phyloP scores from a whole-genome alignment of 2,888 invertebrate genomes.

The Shargacucullia verbasci region DNA sequence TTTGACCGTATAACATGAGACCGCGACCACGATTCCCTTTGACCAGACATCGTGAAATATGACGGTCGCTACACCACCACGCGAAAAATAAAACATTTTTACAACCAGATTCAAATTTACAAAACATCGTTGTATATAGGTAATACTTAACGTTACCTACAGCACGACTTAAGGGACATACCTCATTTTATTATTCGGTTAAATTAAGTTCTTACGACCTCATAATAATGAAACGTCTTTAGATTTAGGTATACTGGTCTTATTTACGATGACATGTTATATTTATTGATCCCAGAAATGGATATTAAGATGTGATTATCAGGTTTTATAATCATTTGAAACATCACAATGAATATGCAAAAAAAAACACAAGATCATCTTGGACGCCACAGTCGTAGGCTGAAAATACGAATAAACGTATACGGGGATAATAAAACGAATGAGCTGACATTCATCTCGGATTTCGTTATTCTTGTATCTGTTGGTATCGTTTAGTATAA shows the following conservation, averaged over 20 bases:
- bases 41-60: slow-evolving; percentile 79
- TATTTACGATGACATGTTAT: slow-evolving; percentile 75
- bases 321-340: slow-evolving; percentile 67
- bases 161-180: slow-evolving; percentile 63
- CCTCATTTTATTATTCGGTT: slow-evolving; percentile 74
- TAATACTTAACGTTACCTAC: slow-evolving; percentile 56
- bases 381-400: slow-evolving; percentile 19
- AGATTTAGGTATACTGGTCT: slow-evolving; percentile 70
- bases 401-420: slow-evolving; percentile 50
- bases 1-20: slow-evolving; percentile 59
- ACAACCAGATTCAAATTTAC: slow-evolving; percentile 64
- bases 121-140: slow-evolving; percentile 42
- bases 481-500: slow-evolving; percentile 77
- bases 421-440: slow-evolving; percentile 65
- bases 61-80: slow-evolving; percentile 70
- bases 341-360: slow-evolving; percentile 60
- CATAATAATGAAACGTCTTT: slow-evolving; percentile 66
- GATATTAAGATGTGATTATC: slow-evolving; percentile 72
- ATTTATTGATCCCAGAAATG: slow-evolving; percentile 68
- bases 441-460: slow-evolving; percentile 65
- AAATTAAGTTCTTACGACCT: slow-evolving; percentile 76
- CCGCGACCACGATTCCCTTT: slow-evolving; percentile 72
- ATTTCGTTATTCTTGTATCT: slow-evolving; percentile 77
- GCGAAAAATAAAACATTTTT: slow-evolving; percentile 74
- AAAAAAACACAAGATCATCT: slow-evolving; percentile 53